Evolutionary conservation across 1,140 invertebrate species (phyloP).

Genomic region (Coenobita brevimanus): DNA sequence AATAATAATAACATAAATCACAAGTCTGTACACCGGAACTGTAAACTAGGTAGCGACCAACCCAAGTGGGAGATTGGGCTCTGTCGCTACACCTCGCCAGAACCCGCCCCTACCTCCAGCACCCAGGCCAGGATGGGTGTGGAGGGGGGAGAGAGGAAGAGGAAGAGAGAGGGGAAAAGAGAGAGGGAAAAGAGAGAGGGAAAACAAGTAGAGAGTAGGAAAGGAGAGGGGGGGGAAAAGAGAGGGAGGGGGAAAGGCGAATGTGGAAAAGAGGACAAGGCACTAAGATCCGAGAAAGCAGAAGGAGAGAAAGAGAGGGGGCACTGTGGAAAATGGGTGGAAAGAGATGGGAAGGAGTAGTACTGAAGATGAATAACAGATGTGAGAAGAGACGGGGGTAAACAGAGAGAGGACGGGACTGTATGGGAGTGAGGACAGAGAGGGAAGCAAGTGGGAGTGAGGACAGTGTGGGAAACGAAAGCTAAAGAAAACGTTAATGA

Average conservation of each 20-base stretch:
- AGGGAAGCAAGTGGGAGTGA: too few relatives aligned
- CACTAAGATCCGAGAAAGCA: background rate
- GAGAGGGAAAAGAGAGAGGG: background rate
- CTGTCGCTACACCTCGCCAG: conserved; percentile 21
- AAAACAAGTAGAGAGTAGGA: background rate
- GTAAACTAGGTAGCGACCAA: conserved; percentile 46
- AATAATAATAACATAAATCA: conserved; percentile 21
- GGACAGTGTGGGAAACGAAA: too few relatives aligned
- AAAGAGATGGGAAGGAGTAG: background rate
- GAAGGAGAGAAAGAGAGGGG: background rate
- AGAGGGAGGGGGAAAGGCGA: background rate
- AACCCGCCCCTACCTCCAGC: conserved; percentile 23
- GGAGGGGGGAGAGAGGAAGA: background rate
- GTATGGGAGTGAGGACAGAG: too few relatives aligned
- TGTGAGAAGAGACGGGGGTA: too few relatives aligned
- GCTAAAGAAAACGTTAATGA: too few relatives aligned
- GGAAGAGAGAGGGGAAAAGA: background rate
- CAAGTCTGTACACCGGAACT: conserved; percentile 55
- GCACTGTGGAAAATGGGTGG: background rate
- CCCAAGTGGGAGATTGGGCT: conserved; percentile 29
- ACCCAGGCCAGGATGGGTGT: background rate
- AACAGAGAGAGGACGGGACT: too few relatives aligned
- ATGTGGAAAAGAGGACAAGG: background rate
- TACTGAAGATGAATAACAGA: too few relatives aligned
- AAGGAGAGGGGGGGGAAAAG: background rate